Conservation (phyloP, 2,888 invertebrate species). For the Epistrophella euchroma region DNA sequence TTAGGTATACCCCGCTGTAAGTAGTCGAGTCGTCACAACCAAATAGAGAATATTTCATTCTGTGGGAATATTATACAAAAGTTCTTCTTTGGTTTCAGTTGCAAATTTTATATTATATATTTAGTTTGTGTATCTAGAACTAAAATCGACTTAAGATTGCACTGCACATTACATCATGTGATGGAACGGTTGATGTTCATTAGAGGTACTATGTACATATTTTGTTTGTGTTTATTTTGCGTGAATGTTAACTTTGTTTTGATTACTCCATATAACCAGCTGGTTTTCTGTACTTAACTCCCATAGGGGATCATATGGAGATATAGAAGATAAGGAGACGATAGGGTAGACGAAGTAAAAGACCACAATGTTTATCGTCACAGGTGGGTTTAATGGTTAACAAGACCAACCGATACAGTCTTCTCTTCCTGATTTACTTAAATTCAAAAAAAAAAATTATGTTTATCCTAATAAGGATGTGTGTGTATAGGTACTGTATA, state of each 20-base stretch:
- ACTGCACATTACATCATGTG: constrained; percentile 36
- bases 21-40: constrained; percentile 2
- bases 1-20: background rate
- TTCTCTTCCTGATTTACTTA: constrained; percentile 35
- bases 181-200: constrained; percentile 17
- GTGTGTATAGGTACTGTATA: background rate
- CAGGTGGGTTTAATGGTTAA: constrained; percentile 65
- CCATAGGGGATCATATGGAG: background rate
- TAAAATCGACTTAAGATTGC: constrained; percentile 25
- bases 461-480: constrained; percentile 5
- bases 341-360: background rate
- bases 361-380: constrained; percentile 65
- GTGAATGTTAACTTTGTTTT: constrained; percentile 38
- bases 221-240: constrained; percentile 19
- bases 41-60: constrained; percentile 30
- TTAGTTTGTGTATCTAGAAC: constrained; percentile 22
- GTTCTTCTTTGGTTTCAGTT: constrained; percentile 23
- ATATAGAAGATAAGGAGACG: background rate
- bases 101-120: background rate
- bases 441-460: background rate
- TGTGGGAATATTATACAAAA: constrained; percentile 22
- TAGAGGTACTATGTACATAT: background rate
- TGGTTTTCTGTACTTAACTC: constrained; percentile 37
- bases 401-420: background rate
- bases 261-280: constrained; percentile 35